Percentiles rank a stretch among this genome's conserved stretches.
These are phyloP conservation scores for Bos indicus DNA, from an alignment of 2,113 vertebrate genomes.

Conservation along the genomic window DNA sequence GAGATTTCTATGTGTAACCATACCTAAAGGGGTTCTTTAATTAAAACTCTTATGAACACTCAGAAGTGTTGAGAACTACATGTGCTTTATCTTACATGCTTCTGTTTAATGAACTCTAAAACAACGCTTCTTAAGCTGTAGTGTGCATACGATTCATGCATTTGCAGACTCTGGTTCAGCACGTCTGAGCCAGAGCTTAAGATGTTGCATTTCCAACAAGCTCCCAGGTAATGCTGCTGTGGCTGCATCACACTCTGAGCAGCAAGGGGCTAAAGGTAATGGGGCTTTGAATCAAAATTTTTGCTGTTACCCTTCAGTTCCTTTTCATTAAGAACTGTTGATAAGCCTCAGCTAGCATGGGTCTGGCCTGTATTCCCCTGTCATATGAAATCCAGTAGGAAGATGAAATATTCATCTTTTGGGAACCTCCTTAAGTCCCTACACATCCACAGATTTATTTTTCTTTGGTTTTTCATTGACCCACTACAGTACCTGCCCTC, in stretches of 20 bases:
- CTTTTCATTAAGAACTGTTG: neutral
- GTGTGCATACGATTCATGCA: accelerated
- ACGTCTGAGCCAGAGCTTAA: neutral
- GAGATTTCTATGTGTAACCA: neutral
- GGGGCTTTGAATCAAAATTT: neutral
- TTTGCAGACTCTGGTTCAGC: neutral
- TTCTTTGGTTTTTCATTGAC: neutral
- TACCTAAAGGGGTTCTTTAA: neutral
- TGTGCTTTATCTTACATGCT: neutral
- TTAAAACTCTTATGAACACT: neutral
- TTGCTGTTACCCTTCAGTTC: neutral
- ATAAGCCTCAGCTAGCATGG: neutral
- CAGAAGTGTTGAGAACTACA: neutral
- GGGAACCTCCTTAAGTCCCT: neutral
- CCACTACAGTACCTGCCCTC: neutral
- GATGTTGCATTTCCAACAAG: neutral
- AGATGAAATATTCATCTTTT: neutral
- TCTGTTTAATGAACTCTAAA: neutral
- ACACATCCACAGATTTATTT: neutral
- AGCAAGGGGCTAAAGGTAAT: neutral
- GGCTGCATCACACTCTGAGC: neutral
- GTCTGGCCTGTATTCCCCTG: neutral
- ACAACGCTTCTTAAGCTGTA: accelerated
- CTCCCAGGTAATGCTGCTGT: neutral
- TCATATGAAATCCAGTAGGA: neutral